Evolutionary conservation across 1,140 invertebrate species (phyloP), one percentile per base, ranked within the genome.

Genomic region (Ips nitidus): DNA sequence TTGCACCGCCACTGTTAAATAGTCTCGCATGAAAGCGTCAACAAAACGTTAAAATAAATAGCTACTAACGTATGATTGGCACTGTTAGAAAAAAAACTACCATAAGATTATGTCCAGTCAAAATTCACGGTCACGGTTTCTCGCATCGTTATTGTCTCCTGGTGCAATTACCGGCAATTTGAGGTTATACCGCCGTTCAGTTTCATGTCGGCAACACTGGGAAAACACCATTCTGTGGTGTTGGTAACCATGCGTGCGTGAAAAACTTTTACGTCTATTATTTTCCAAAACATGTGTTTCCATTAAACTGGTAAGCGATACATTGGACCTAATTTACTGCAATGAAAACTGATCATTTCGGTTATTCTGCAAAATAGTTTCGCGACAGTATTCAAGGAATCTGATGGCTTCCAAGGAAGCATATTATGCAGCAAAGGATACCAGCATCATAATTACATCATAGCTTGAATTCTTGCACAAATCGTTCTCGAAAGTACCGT

Each of bases 91-190:
- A 22, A n/a, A 37, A 37, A 55, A 7, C n/a, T 6, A 55, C 7
- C 52, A 55, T 55, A 6, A 36, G 37, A 22, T 22, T 22, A 55
- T 55, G 52, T 36, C n/a, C 36, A 55, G 5, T 36, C 52, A 55
- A 36, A 55, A 36, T 38, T 22, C 52, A 41, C 43, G 61, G 61
- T 65, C 63, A 56, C 53, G 63, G 39, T 56, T n/a, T 56, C 52
- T 37, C 41, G 63, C 66, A 53, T 60, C 36, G 7, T 52, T 41
- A 52, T 59, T 59, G 52, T 52, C 43, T 60, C 56, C 36, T n/a
- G 41, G 22, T 43, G 64, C 47, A 66, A 66, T 66, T 66, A 66
- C 64, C 52, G 40, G 37, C 57, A 65, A 65, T 65, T 65, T 65
- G 63, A 65, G 63, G 63, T 65, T 65, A 65, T 56, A 47, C 52